Evolutionary conservation across 2,797 vertebrate species (phyloP), one percentile per base, ranked within the genome.

Genomic region (Staurois parvus): DNA sequence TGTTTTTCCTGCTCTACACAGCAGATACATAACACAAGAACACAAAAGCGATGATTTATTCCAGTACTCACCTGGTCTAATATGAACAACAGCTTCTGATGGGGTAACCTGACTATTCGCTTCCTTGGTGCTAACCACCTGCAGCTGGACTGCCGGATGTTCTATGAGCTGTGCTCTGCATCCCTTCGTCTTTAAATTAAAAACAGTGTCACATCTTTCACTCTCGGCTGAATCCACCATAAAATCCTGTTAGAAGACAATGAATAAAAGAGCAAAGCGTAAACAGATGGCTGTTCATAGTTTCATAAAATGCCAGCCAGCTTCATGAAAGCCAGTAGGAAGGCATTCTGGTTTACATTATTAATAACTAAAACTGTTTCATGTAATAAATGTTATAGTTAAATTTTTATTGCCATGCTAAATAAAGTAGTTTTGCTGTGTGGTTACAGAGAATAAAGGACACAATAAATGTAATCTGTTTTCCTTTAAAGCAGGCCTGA

Each of bases 41-140:
- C 66, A 79, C 40, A 67, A 64, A 19, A 52, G 17, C 19, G 40
- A 6, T 21, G 12, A 0, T 30, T n/a, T 48, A 67, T 5, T 32
- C 0, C 48, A 40, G 10, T 9, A 83, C 91, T 85, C 92, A 99
- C 98, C 98, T 96, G 97, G 96, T 88, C 89, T 94, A 32, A 99
- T 94, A 0, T 95, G 95, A 88, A 98, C 84, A 76, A 92, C 93
- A 89, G 98, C 93, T 91, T 96, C 94, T 91, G 84, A 92, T 11
- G 98, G 98, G 28, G 93, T 95, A 91, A 99, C 97, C 93, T 99
- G 98, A 2, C 92, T 95, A 89, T 96, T 94, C 86, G 91, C 92
- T 87, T 93, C 87, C 2, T 91, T 94, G 87, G 94, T 87, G 77
- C 91, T 93, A 82, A 95, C 92, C 88, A 95, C 83, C 80, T 86